Base-by-base conservation (phyloP, 2,888 invertebrate genomes). In the Andrena bucephala region DNA sequence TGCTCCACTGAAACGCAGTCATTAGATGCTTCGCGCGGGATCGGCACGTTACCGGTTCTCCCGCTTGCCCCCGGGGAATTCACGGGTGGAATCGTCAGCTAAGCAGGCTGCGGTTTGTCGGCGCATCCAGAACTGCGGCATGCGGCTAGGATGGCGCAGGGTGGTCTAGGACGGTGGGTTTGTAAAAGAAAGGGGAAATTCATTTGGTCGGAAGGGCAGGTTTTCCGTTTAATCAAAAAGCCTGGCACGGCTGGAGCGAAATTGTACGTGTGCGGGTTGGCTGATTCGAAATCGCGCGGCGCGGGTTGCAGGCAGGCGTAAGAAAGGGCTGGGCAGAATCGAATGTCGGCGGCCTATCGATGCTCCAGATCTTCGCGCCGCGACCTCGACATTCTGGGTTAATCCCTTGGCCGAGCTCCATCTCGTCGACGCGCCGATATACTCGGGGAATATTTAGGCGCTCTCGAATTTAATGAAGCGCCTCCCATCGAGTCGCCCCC, bases 351-450 rank as follows among this genome's bases (percentile, higher is more conserved):
- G 72, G 77, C 77, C 82, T 87, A 90, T 90, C 91, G 85, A 65
- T 76, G 91, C 76, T 83, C 89, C 81, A 89, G 85, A 91, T 90
- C 90, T 89, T 60, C 60, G 57, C 79, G 16, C 62, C 67, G 57
- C 77, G 76, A 75, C 81, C 77, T 83, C 80, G 71, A 65, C 77
- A 81, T 87, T 87, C 83, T 84, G 75, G 87, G 86, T 87, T 87
- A 86, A 89, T 87, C 85, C 80, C 70, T 89, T 86, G 83, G 87
- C 84, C 74, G 59, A 42, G 80, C 77, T 89, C 87, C 89, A 86
- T 72, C 88, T 63, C 73, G 68, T 67, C 50, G 71, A 83, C 82
- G 72, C 63, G 71, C 72, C 82, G 82, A 74, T 74, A 81, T 67
- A 71, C 66, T 62, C 71, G 31, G 48, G 13, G 71, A 67, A 80